Evolutionary conservation across 2,113 vertebrate genomes (phyloP), one percentile per base, ranked within the genome.

Genomic region (Melospiza georgiana): DNA sequence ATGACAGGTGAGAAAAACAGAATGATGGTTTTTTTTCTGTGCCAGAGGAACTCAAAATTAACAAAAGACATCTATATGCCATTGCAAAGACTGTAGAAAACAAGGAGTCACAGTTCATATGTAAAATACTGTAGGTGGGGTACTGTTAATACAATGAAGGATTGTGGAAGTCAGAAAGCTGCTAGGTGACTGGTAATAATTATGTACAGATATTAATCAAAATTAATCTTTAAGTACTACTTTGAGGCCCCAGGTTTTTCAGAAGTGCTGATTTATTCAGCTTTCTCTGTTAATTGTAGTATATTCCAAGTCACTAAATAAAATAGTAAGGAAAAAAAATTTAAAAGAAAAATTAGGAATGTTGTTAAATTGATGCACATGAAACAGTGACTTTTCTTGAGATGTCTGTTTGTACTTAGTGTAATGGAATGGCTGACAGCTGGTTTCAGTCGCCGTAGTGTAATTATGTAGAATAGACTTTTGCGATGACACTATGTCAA

Each of bases 391-490:
- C 65, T 95, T 94, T 96, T 95, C 96, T 94, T 97, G 89, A 96
- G 90, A 93, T 93, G 89, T 97, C 93, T 97, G 67, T 97, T 95
- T 97, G 89, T 97, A 91, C 75, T 93, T 92, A 77, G 69, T 94
- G 55, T 97, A 96, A 96, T 95, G 74, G 91, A 96, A 95, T 95
- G 93, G 91, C 96, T 97, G 95, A 96, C 96, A 97, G 97, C 94
- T 96, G 97, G 95, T 96, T 97, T 97, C 89, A 91, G 88, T 96
- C 96, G 91, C 96, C 77, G 76, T 96, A 92, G 84, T 94, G 92
- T 96, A 97, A 95, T 97, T 96, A 97, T 94, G 95, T 82, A 93
- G 92, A 95, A 66, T 95, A 95, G 62, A 96, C 94, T 94, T 67
- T 89, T 94, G 97, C 79, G 23, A 95, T 93, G 95, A 90, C 94